Conservation (phyloP, 2,797 vertebrate genomes). For the Craterocephalus amniculus region DNA sequence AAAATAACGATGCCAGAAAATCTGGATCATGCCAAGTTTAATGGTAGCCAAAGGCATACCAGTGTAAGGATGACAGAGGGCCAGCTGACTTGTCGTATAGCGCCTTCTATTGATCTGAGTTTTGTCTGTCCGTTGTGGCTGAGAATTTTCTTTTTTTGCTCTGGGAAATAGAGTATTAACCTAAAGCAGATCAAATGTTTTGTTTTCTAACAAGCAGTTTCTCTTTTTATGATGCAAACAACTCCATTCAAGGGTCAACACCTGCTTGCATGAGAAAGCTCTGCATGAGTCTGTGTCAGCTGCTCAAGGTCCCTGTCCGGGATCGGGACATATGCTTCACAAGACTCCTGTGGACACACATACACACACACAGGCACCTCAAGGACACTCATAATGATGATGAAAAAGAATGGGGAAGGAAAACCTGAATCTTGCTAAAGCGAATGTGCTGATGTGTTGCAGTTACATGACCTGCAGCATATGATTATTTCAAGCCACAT, state of each 20-base stretch:
- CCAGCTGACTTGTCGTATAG: conserved; percentile 35
- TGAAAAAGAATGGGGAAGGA: not conserved
- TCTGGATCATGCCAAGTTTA: conserved; percentile 66
- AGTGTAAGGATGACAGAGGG: conserved; percentile 35
- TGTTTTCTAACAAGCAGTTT: not conserved
- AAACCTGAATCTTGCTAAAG: conserved; percentile 2
- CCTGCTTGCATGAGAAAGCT: conserved; percentile 34
- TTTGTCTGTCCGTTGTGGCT: not conserved
- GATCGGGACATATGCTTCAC: conserved; percentile 70
- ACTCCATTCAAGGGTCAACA: conserved; percentile 44
- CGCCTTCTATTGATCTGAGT: conserved; percentile 36
- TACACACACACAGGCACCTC: conserved; percentile 30
- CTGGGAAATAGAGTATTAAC: not conserved
- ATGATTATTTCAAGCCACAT: conserved; percentile 26
- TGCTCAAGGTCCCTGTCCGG: conserved; percentile 52
- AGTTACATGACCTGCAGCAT: conserved; percentile 27
- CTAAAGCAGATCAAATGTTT: not conserved
- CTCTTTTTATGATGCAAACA: not conserved
- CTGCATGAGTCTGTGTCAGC: conserved; percentile 50
- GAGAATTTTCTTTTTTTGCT: not conserved
- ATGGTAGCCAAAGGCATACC: conserved; percentile 64
- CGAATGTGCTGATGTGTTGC: conserved; percentile 24
- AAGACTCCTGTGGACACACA: conserved; percentile 65
- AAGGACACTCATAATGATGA: conserved; percentile 34
- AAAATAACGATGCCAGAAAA: conserved; percentile 70